Base-by-base conservation (phyloP, 2,113 vertebrate genomes). In the Actinemys pallida region DNA sequence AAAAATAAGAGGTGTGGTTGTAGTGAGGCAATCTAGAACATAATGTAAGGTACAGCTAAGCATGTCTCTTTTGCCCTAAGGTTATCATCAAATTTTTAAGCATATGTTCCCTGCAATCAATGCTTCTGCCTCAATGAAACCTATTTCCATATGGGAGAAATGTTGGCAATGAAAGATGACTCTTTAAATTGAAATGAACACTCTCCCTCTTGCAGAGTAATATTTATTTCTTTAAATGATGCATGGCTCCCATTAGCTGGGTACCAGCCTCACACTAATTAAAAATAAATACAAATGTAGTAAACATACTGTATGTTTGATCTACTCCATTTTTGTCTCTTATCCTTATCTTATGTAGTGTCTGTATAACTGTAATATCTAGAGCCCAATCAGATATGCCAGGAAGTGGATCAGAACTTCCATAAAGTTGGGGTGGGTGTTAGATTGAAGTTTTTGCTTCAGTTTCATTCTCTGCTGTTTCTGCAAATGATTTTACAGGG, bases 31-130 rank as follows among this genome's bases (percentile, higher is more conserved):
- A 5, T 93, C 90, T 24, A 57, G 54, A 95, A 56, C 50, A 62
- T 91, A 69, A 84, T 45, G 13, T 78, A 62, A 39, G 76, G 72
- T 45, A 79, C 83, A 87, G 65, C 69, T 35, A 2, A 4, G 20
- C 56, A 27, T 57, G 24, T 27, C 25, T 27, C 10, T 27, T 22
- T 27, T 27, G 89, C 90, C 39, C n/a, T 79, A 65, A 81, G 47
- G 92, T 54, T 49, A 65, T 79, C 72, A 85, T 83, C 69, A 54
- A 76, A 65, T 89, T 93, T 53, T 31, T 69, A 89, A 90, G 89
- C 1, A 1, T 72, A 25, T 25, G 45, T 86, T 86, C 47, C 19
- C 27, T 96, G 69, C 62, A 69, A 27, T 92, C 88, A 83, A 39
- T 53, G 56, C 35, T 76, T 95, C 27, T 94, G 49, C 79, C 0